Base-by-base conservation (phyloP, 2,888 invertebrate species). In the Ptychoptera albimana region DNA sequence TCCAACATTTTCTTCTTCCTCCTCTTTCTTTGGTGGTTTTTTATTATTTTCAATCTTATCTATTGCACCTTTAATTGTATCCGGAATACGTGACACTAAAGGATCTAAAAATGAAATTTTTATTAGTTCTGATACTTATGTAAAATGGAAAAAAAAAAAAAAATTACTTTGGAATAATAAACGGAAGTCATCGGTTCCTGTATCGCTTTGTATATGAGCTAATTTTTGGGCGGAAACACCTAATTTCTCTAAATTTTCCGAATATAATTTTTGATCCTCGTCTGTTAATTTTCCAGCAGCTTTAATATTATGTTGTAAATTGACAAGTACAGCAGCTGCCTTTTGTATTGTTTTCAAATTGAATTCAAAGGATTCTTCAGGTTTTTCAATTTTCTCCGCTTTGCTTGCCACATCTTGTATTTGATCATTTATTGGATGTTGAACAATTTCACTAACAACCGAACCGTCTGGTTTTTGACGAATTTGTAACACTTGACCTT, bases 401-500 rank as follows among this genome's bases (percentile, higher is more conserved):
- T 47, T 35, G 31, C 52, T 50, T 8, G 53, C 46, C 2, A 49
- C 45, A 11, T 51, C 49, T n/a, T 52, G 50, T 29, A 50, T 52
- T 10, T n/a, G 34, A 34, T n/a, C 34, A n/a, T 34, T 10, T 6
- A 10, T 40, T 31, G 13, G 40, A 32, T 32, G 32, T 15, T 54
- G 52, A 59, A 64, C 38, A 45, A 64, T 70, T 49, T 72, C 70
- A 30, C 69, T 71, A 38, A 68, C 56, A 1, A 71, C 56, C 8
- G 63, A 60, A 13, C 77, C 77, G 51, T 70, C 63, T 7, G 63
- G 61, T 43, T 70, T 68, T 60, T 70, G 72, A 42, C 67, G 70
- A 43, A 77, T 66, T 69, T 73, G 73, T 52, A 80, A 61, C 44
- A 75, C 73, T 60, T 81, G 78, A 1, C 82, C 82, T 55, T 74